Base-by-base conservation (phyloP, 2,797 vertebrate species). In the Pipistrellus pipistrellus region DNA sequence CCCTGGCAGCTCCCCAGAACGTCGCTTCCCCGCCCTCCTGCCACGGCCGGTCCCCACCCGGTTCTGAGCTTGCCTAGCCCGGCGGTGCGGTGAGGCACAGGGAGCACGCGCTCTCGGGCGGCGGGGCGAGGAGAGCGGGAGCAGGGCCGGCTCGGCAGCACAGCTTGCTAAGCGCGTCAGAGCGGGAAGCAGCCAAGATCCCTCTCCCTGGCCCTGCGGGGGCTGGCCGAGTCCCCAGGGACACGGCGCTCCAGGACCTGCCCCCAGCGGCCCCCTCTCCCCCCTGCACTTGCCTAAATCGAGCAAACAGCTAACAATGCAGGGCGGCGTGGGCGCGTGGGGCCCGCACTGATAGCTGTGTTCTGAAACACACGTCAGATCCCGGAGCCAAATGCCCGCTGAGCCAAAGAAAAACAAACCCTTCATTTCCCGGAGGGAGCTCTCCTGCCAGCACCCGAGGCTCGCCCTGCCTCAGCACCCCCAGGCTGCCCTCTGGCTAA, bases 351-450 rank as follows among this genome's bases (percentile, higher is more conserved):
- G 85, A 64, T 71, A 75, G 80, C 96, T 97, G 83, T 96, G 96
- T 95, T 96, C 96, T 96, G 82, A 96, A 96, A 94, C 93, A 95
- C 92, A 95, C 75, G 94, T 93, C 88, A 90, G 83, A 75, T 93
- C 89, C 85, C 91, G 32, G 83, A 82, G 90, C 85, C 96, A 92
- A 97, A 96, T 53, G 85, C 86, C 32, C 1, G 68, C 86, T 84
- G 90, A 96, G 94, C 90, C 90, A 75, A 85, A 91, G 88, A 96
- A 89, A 93, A 93, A 95, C 90, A 94, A 95, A 91, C 69, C 88
- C 90, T 93, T 96, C 93, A 94, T 95, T 91, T 85, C 89, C 78
- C 85, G 81, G 91, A 44, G n/a, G 97, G 98, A 96, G 97, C 97
- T 94, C 69, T 85, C 55, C 71, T 75, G 62, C 2, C 2, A 35